phyloP scores from a whole-genome alignment of 1,140 invertebrate species.

The Heterodera schachtii region DNA sequence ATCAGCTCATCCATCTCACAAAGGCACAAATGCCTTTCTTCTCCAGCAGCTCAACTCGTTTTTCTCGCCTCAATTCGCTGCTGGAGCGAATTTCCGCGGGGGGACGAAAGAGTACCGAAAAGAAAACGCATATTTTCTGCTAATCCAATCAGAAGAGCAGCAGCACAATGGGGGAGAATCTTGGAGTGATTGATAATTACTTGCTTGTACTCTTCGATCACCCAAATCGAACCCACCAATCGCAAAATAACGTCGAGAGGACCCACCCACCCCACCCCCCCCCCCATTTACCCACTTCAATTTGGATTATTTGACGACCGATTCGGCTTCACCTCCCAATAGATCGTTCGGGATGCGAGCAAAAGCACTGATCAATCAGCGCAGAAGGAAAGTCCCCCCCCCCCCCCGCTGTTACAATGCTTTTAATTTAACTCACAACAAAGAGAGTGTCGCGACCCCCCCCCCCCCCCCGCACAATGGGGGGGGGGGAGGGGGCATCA shows the following conservation, averaged over 20 bases:
- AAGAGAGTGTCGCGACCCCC: background rate
- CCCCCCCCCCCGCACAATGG: background rate
- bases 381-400: no score
- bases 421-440: background rate
- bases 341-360: background rate
- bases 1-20: no score
- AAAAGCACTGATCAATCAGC: background rate
- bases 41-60: no score
- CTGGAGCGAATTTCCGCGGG: no score
- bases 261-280: no score
- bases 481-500: background rate
- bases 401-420: background rate
- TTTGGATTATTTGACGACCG: background rate
- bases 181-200: background rate
- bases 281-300: background rate
- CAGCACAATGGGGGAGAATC: no score
- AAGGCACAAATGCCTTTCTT: no score
- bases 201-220: background rate
- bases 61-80: no score
- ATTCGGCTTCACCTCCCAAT: background rate
- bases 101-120: no score
- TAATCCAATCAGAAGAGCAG: background rate
- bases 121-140: background rate
- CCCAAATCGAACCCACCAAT: background rate
- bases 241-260: no score